These are phyloP conservation scores for Ostrea edulis DNA, from an alignment of 1,140 invertebrate genomes.

Conservation along the genomic window DNA sequence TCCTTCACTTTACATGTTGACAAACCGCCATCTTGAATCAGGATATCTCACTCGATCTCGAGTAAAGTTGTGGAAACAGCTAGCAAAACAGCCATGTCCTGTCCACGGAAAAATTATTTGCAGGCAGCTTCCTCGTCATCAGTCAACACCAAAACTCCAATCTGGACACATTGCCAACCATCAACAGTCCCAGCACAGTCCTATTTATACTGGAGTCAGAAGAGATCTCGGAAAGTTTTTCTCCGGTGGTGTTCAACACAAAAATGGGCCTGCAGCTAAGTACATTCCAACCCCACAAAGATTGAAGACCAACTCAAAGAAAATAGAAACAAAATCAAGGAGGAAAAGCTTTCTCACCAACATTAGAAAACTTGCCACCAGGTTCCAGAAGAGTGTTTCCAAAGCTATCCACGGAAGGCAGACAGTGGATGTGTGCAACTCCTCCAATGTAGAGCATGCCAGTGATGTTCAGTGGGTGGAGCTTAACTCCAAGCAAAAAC, in stretches of 20 bases:
- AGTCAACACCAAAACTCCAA: constrained; percentile 3
- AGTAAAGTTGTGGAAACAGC: constrained; percentile 18
- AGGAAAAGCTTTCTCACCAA: neutral
- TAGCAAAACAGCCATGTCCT: constrained; percentile 10
- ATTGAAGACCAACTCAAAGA: neutral
- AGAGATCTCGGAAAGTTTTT: neutral
- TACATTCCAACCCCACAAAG: neutral
- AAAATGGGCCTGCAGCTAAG: neutral
- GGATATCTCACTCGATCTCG: constrained; percentile 19
- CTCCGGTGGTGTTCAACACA: neutral
- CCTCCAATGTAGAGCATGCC: constrained; percentile 27
- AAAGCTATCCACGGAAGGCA: neutral
- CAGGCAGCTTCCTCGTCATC: neutral
- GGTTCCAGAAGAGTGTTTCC: constrained; percentile 10
- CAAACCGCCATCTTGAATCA: neutral
- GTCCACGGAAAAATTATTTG: neutral
- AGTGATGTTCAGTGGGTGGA: constrained; percentile 44
- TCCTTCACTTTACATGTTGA: neutral
- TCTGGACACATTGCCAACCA: neutral
- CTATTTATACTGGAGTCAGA: neutral
- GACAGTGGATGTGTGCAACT: neutral
- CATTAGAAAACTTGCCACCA: neutral
- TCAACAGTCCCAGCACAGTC: neutral
- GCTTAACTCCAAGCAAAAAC: constrained; percentile 29
- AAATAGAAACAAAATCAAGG: neutral